These are phyloP conservation scores for Todiramphus saurophagus DNA, from an alignment of 2,113 vertebrate genomes.

Conservation along the genomic window DNA sequence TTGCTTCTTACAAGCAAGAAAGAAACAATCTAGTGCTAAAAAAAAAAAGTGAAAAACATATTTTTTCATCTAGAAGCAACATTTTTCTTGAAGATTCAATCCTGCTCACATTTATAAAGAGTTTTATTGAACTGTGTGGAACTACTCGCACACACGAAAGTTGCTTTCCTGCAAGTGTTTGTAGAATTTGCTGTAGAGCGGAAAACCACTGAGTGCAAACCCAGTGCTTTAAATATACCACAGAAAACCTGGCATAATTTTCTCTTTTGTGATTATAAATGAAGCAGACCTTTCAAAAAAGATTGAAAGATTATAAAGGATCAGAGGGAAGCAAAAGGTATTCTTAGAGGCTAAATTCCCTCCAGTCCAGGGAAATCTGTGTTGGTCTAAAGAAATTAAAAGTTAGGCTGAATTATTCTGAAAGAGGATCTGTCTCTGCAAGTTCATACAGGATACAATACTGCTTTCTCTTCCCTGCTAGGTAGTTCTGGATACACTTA, in stretches of 20 bases:
- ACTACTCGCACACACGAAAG: not conserved
- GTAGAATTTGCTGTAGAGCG: not conserved
- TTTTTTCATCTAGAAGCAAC: not conserved
- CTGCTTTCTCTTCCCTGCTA: not conserved
- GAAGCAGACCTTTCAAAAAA: not conserved
- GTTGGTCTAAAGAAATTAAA: not conserved
- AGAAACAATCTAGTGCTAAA: not conserved
- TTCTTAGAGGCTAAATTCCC: not conserved
- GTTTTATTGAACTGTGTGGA: not conserved
- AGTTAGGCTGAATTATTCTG: not conserved
- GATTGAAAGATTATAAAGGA: not conserved
- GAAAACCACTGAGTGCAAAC: not conserved
- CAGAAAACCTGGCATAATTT: not conserved
- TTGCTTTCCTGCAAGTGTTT: not conserved
- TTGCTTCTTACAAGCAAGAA: not conserved
- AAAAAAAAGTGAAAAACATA: not conserved
- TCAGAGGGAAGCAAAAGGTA: not conserved
- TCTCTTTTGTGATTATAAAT: not conserved
- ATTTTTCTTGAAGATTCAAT: not conserved
- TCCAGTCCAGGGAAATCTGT: not conserved
- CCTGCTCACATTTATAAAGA: not conserved
- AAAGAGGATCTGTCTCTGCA: not conserved
- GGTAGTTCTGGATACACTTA: not conserved
- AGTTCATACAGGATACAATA: not conserved
- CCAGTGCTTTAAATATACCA: not conserved